Conservation (phyloP, 2,888 invertebrate species). For the Rhodophaea formosa region DNA sequence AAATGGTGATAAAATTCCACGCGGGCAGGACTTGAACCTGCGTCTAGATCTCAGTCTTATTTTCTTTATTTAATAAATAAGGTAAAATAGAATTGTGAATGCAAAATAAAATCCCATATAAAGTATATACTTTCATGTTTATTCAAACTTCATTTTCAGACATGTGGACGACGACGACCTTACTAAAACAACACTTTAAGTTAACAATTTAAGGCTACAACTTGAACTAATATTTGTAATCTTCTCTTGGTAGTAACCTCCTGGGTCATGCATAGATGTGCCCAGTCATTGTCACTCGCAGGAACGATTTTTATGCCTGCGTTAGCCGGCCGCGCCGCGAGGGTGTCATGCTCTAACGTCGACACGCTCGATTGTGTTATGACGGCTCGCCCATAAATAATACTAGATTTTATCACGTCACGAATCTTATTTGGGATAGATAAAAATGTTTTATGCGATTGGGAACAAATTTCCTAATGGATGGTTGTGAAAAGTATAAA, state of each 20-base stretch:
- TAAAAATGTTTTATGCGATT: background rate
- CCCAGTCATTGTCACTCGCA: conserved; percentile 16
- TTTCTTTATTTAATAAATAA: no score
- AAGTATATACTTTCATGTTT: no score
- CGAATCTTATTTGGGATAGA: background rate
- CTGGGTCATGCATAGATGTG: background rate
- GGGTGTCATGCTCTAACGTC: conserved; percentile 8
- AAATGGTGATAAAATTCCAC: no score
- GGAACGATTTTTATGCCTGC: conserved; percentile 17
- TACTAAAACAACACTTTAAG: no score
- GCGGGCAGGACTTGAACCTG: no score
- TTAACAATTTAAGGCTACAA: no score
- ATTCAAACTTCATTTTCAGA: no score
- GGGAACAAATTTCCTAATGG: background rate
- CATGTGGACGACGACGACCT: no score
- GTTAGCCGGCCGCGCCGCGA: background rate
- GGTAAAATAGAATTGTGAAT: no score
- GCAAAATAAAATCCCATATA: no score
- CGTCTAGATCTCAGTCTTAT: no score
- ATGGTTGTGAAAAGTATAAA: no score
- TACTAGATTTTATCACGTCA: conserved; percentile 5
- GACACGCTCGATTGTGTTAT: conserved; percentile 5
- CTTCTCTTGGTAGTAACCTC: background rate
- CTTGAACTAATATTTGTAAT: background rate
- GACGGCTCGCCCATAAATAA: conserved; percentile 10